Evolutionary conservation across 2,113 vertebrate species (phyloP).

Genomic region (Nothobranchius kuhntae): DNA sequence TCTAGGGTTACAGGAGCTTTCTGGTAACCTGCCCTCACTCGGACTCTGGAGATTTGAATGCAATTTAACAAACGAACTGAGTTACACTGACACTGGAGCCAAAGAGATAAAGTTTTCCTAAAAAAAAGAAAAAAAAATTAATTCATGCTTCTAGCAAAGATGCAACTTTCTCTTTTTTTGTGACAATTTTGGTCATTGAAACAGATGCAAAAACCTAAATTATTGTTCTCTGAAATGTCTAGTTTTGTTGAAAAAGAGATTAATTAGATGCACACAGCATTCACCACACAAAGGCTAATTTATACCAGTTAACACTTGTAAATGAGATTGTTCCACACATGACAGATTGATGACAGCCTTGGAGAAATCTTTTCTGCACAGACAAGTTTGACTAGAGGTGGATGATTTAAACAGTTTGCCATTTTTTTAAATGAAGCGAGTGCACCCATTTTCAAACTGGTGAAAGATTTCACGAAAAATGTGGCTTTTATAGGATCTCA

Average conservation of each 20-base stretch:
- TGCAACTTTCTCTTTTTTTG: neutral
- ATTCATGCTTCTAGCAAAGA: neutral
- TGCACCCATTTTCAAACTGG: conserved; percentile 31
- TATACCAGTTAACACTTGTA: neutral
- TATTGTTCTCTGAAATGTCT: neutral
- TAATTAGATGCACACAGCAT: neutral
- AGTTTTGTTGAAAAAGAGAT: neutral
- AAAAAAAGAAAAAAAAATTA: neutral
- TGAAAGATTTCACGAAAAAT: conserved; percentile 32
- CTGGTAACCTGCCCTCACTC: conserved; percentile 16
- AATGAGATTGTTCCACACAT: conserved; percentile 14
- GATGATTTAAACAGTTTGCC: conserved; percentile 21
- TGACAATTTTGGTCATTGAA: neutral
- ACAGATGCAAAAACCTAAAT: neutral
- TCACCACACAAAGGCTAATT: neutral
- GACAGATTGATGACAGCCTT: conserved; percentile 33
- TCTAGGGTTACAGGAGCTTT: conserved; percentile 18
- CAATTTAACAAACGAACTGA: neutral
- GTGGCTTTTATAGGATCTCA: conserved; percentile 23
- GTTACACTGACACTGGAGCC: neutral
- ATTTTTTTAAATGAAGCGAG: conserved; percentile 40
- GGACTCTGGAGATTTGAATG: conserved; percentile 9
- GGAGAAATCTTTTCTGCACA: conserved; percentile 18
- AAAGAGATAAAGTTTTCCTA: neutral
- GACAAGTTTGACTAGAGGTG: conserved; percentile 25